Evolutionary conservation across 2,113 vertebrate genomes (phyloP).

Genomic region (Microtus richardsoni): DNA sequence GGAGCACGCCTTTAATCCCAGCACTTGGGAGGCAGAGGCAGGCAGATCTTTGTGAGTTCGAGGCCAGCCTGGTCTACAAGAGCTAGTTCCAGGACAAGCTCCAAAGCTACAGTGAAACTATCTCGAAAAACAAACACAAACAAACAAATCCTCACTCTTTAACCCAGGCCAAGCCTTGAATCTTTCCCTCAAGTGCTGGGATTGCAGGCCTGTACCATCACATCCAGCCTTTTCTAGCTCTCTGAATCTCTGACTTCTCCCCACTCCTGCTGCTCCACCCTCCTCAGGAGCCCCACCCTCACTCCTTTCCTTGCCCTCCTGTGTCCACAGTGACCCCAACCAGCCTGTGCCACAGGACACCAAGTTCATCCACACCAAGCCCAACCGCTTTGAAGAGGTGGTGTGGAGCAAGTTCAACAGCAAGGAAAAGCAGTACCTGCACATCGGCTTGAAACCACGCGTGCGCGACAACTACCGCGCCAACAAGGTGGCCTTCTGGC

Average conservation of each 20-base stretch:
- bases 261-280: not conserved
- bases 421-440: slow-evolving; percentile 96
- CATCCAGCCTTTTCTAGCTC: not conserved
- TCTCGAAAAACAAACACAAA: too few species aligned
- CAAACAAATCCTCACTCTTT: not conserved
- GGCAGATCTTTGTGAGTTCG: too few species aligned
- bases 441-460: slow-evolving; percentile 94
- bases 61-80: too few species aligned
- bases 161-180: not conserved
- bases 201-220: not conserved
- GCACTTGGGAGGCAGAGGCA: too few species aligned
- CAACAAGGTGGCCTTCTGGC: slow-evolving; percentile 97
- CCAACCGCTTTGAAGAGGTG: slow-evolving; percentile 96
- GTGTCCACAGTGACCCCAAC: slow-evolving; percentile 91
- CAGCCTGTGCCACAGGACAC: slow-evolving; percentile 95
- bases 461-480: slow-evolving; percentile 95
- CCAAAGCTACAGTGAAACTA: too few species aligned
- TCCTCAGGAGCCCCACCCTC: slow-evolving; percentile 34
- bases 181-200: not conserved
- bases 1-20: too few species aligned
- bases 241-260: not conserved
- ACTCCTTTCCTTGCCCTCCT: slow-evolving; percentile 60
- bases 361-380: slow-evolving; percentile 97
- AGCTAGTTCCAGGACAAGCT: too few species aligned
- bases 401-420: slow-evolving; percentile 98